These are phyloP conservation scores for Steatocranus sp. DNA, from an alignment of 2,797 vertebrate genomes.

Conservation along the genomic window DNA sequence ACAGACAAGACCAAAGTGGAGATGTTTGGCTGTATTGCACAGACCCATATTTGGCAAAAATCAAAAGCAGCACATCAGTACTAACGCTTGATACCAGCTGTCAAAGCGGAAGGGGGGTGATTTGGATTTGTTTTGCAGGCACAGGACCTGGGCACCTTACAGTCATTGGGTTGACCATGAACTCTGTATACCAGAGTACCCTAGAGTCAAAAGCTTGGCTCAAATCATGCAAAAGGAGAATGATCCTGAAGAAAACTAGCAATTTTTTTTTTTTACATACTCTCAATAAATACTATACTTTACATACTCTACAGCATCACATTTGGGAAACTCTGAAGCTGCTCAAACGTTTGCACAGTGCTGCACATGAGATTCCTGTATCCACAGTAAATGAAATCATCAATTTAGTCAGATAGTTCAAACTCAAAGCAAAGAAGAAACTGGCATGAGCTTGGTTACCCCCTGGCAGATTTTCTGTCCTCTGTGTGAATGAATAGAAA, in stretches of 20 bases:
- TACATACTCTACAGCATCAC: neutral
- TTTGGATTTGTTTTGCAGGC: neutral
- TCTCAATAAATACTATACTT: neutral
- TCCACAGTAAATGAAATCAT: neutral
- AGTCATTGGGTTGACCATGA: neutral
- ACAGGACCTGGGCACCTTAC: neutral
- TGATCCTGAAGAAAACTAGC: neutral
- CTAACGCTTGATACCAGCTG: neutral
- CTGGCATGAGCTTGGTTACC: slow-evolving; percentile 26
- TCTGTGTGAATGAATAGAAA: slow-evolving; percentile 12
- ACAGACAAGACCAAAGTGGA: neutral
- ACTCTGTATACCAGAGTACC: neutral
- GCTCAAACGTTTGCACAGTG: neutral
- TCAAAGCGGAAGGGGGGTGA: neutral
- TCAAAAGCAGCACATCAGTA: neutral
- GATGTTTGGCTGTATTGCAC: neutral
- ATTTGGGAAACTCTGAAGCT: neutral
- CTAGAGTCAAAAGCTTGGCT: neutral
- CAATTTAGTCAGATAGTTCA: neutral
- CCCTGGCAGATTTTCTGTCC: slow-evolving; percentile 34
- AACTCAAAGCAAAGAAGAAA: slow-evolving; percentile 23
- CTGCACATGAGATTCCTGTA: neutral
- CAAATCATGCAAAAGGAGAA: neutral
- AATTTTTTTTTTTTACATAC: neutral
- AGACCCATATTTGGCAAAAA: neutral